Percentiles rank a stretch among this genome's conserved stretches.
Conservation (phyloP, 2,888 invertebrate species). For the Drosophila monieri region DNA sequence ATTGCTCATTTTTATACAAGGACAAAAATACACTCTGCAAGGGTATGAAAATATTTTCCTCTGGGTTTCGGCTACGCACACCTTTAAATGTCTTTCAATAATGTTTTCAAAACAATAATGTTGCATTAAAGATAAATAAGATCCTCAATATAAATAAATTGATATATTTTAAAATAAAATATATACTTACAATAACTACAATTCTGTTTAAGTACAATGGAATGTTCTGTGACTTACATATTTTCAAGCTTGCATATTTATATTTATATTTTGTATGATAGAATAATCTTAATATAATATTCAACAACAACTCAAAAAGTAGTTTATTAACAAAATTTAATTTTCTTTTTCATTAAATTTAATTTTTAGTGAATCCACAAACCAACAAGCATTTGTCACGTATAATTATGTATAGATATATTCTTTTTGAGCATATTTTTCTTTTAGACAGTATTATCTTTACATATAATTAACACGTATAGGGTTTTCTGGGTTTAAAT, state of each 20-base stretch:
- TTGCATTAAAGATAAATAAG: neutral
- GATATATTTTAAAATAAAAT: neutral
- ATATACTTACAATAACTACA: neutral
- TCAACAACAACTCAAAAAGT: conserved; percentile 3
- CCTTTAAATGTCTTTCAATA: neutral
- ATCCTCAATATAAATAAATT: neutral
- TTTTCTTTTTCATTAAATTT: conserved; percentile 13
- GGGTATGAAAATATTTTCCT: neutral
- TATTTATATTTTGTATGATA: neutral
- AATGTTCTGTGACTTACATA: conserved; percentile 33
- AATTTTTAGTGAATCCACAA: conserved; percentile 32
- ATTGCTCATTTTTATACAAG: too few species aligned
- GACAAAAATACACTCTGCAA: neutral
- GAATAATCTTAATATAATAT: conserved; percentile 2
- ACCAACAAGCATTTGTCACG: conserved; percentile 7
- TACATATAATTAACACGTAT: conserved; percentile 31
- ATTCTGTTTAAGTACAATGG: conserved; percentile 24
- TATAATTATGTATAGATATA: conserved; percentile 49
- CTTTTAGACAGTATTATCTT: conserved; percentile 10
- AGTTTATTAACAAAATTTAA: neutral
- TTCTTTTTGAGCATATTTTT: conserved; percentile 37
- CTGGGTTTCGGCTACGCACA: neutral
- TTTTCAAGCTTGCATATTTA: conserved; percentile 19
- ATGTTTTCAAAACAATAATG: neutral
- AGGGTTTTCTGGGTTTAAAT: conserved; percentile 31